phyloP scores from a whole-genome alignment of 2,797 vertebrate species.

The Monodelphis domestica region DNA sequence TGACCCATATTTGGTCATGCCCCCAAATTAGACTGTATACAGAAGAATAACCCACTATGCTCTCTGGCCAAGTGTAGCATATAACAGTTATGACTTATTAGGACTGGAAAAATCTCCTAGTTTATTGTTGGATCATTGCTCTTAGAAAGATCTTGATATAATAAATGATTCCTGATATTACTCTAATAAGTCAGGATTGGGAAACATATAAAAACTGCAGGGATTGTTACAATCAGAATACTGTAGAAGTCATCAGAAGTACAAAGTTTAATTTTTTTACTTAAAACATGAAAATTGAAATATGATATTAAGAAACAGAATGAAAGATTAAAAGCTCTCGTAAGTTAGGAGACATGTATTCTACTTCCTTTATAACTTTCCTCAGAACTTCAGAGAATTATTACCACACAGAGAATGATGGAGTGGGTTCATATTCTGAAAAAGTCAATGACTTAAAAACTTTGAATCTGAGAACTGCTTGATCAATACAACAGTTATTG shows the following conservation, averaged over 20 bases:
- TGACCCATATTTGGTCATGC: conserved; percentile 18
- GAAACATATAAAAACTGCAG: not conserved
- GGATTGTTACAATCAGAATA: not conserved
- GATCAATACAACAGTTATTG: not conserved
- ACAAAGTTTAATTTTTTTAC: not conserved
- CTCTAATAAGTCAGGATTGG: not conserved
- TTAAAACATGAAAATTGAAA: not conserved
- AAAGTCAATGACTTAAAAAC: not conserved
- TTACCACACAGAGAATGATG: not conserved
- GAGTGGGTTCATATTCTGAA: not conserved
- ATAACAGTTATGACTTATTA: not conserved
- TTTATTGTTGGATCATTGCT: not conserved
- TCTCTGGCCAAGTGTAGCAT: not conserved
- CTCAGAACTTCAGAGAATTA: not conserved
- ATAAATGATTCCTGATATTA: not conserved
- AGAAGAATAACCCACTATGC: not conserved
- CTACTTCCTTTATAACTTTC: not conserved
- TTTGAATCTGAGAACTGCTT: not conserved
- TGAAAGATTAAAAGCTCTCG: not conserved
- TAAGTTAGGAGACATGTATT: not conserved
- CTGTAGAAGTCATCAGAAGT: not conserved
- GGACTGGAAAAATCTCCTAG: not conserved
- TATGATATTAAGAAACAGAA: not conserved
- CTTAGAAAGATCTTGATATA: not conserved
- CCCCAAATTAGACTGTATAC: not conserved